A percentile compares a stretch with the other conserved stretches of the same genome.
Conservation (phyloP, 2,888 invertebrate species). For the Acleris holmiana region DNA sequence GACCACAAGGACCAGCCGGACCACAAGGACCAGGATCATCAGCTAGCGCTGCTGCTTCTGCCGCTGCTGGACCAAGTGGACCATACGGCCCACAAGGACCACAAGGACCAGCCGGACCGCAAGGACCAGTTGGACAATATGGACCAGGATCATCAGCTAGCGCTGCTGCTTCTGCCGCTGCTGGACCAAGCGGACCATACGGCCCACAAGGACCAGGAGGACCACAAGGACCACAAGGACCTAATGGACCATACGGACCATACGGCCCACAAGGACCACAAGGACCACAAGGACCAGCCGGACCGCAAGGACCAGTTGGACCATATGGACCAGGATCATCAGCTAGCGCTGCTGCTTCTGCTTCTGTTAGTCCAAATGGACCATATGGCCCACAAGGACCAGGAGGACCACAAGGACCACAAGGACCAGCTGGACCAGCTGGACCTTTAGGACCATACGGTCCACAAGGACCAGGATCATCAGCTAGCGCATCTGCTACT, state of each 20-base stretch:
- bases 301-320: conserved; percentile 26
- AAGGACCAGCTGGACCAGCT: conserved; percentile 16
- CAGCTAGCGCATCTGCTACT: conserved; percentile 34
- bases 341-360: too few relatives aligned
- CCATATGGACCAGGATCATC: conserved; percentile 13
- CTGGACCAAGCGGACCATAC: conserved; percentile 24
- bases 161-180: background rate
- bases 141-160: conserved; percentile 19
- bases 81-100: conserved; percentile 30
- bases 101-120: conserved; percentile 33
- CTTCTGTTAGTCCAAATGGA: conserved; percentile 7
- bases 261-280: conserved; percentile 19
- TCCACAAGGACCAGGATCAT: conserved; percentile 30
- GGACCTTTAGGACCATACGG: conserved; percentile 22
- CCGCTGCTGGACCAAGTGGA: conserved; percentile 20
- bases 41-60: too few relatives aligned
- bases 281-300: conserved; percentile 19
- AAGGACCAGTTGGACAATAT: conserved; percentile 28
- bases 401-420: conserved; percentile 31
- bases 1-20: conserved; percentile 9
- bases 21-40: conserved; percentile 9
- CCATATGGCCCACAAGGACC: conserved; percentile 6
- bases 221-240: conserved; percentile 32
- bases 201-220: conserved; percentile 29
- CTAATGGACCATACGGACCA: conserved; percentile 32